A percentile compares a stretch with the other conserved stretches of the same genome.
Evolutionary conservation across 1,140 invertebrate species (phyloP).

Genomic region (Pachypeltis micranthus): DNA sequence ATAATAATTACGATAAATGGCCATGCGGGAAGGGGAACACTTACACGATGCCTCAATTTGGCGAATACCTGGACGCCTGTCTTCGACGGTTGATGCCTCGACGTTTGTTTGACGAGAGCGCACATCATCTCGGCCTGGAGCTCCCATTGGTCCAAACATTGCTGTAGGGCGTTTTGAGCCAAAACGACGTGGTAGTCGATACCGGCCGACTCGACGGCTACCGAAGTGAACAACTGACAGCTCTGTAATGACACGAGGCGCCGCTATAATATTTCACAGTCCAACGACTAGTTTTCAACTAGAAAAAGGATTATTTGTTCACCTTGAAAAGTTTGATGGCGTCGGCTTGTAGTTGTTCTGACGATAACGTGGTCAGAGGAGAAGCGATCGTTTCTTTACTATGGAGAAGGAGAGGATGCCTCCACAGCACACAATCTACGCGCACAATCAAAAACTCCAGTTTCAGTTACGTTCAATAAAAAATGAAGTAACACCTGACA

Average conservation of each 20-base stretch:
- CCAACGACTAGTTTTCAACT: neutral
- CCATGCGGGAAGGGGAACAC: slow-evolving; percentile 27
- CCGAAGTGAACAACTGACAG: slow-evolving; percentile 87
- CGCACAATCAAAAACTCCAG: no score
- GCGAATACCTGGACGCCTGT: slow-evolving; percentile 76
- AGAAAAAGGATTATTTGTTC: slow-evolving; percentile 21
- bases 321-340: slow-evolving; percentile 92
- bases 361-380: slow-evolving; percentile 74
- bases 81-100: slow-evolving; percentile 70
- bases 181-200: slow-evolving; percentile 92
- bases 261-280: neutral
- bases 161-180: slow-evolving; percentile 84
- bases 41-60: slow-evolving; percentile 32
- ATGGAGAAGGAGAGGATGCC: slow-evolving; percentile 82
- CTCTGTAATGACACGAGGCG: slow-evolving; percentile 51
- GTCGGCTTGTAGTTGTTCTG: slow-evolving; percentile 71
- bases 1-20: no score
- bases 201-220: slow-evolving; percentile 82
- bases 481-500: no score
- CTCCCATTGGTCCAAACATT: slow-evolving; percentile 76
- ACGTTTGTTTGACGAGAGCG: slow-evolving; percentile 83
- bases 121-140: slow-evolving; percentile 85
- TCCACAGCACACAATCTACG: slow-evolving; percentile 80
- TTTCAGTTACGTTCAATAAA: no score
- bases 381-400: slow-evolving; percentile 76